A percentile compares a stretch with the other conserved stretches of the same genome.
phyloP scores from a whole-genome alignment of 2,888 invertebrate genomes.

The Folsomia candida region DNA sequence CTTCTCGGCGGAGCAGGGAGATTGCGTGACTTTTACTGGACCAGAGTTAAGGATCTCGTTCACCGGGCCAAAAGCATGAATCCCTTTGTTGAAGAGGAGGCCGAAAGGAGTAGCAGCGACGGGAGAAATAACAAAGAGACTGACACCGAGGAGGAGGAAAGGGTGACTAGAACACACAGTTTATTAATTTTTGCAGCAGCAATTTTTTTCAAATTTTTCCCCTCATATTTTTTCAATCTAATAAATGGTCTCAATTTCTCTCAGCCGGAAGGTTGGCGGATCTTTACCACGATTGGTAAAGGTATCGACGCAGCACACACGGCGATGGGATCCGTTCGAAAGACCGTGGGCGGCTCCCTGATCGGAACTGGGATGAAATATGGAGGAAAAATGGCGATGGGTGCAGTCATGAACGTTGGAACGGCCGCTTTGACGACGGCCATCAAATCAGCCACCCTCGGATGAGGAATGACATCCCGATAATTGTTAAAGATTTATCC shows the following conservation, averaged over 20 bases:
- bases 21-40: constrained; percentile 5
- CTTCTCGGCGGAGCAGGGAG: background rate
- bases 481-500: too few relatives aligned
- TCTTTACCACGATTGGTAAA: constrained; percentile 11
- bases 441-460: background rate
- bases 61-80: background rate
- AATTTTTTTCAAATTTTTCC: background rate
- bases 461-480: background rate
- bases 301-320: constrained; percentile 4
- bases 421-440: constrained; percentile 6
- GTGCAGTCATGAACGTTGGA: constrained; percentile 4
- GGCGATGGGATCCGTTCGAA: constrained; percentile 5
- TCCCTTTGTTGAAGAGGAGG: background rate
- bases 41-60: background rate
- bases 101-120: too few relatives aligned
- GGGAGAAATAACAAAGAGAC: background rate
- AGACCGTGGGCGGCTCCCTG: background rate
- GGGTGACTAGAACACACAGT: background rate
- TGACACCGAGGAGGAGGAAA: background rate
- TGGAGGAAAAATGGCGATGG: constrained; percentile 5
- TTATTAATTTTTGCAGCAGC: background rate
- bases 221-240: too few relatives aligned
- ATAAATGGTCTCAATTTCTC: too few relatives aligned
- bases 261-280: background rate
- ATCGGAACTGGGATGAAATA: constrained; percentile 12